Percentiles rank a stretch among this genome's conserved stretches.
phyloP scores from a whole-genome alignment of 1,140 invertebrate species.

The Campoletis sonorensis region DNA sequence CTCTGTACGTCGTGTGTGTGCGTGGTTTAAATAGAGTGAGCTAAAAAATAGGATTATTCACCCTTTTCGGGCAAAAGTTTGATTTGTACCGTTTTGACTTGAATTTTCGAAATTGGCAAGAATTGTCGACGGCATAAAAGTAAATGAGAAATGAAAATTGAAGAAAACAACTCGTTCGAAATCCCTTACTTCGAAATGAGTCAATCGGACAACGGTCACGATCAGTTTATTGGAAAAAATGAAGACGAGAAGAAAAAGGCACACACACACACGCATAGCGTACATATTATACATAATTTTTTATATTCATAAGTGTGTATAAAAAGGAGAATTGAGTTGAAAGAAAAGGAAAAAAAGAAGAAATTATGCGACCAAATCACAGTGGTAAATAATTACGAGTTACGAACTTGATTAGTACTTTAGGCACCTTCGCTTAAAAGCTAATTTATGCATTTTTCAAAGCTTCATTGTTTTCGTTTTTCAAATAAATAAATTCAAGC shows the following conservation, averaged over 20 bases:
- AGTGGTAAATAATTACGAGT: constrained; percentile 63
- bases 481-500: constrained; percentile 25
- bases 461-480: constrained; percentile 15
- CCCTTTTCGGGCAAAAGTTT: background rate
- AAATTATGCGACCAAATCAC: constrained; percentile 61
- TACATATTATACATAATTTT: constrained; percentile 22
- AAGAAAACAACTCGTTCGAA: background rate
- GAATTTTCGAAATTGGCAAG: constrained; percentile 6
- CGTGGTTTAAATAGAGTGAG: background rate
- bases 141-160: background rate
- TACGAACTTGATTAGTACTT: constrained; percentile 61
- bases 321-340: constrained; percentile 30
- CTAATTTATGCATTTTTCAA: constrained; percentile 29
- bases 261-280: constrained; percentile 30
- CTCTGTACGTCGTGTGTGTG: background rate
- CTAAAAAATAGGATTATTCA: background rate
- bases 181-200: background rate
- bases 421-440: constrained; percentile 61
- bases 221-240: background rate
- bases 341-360: constrained; percentile 40
- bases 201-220: background rate
- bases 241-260: constrained; percentile 2
- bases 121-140: background rate
- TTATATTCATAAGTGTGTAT: constrained; percentile 9
- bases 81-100: background rate